Evolutionary conservation across 2,888 invertebrate species (phyloP).

Genomic region (Folsomia candida): DNA sequence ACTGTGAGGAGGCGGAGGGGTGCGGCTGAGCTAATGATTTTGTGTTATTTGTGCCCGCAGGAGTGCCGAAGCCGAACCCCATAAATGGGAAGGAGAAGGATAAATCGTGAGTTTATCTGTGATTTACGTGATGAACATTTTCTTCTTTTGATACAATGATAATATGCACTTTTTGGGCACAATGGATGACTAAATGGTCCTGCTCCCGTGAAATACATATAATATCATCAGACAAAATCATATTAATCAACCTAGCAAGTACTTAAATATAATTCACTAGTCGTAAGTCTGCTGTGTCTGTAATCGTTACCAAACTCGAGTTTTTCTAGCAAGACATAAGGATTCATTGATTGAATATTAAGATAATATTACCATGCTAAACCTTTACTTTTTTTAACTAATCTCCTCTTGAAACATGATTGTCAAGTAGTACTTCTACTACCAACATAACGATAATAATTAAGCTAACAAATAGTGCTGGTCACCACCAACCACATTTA

Average conservation of each 20-base stretch:
- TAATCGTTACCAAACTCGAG: neutral
- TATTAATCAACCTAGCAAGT: neutral
- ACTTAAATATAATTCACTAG: neutral
- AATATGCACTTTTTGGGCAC: conserved; percentile 48
- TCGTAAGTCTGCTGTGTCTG: too few species aligned
- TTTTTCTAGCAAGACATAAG: neutral
- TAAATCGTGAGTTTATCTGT: conserved; percentile 50
- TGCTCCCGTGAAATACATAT: neutral
- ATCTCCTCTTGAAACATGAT: neutral
- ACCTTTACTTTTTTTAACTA: neutral
- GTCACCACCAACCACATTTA: too few species aligned
- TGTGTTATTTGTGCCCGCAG: conserved; percentile 35
- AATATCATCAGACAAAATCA: neutral
- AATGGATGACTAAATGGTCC: conserved; percentile 18
- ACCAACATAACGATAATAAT: neutral
- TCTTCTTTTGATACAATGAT: conserved; percentile 42
- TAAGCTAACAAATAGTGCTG: neutral
- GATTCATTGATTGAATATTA: neutral
- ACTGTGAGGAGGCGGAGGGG: neutral
- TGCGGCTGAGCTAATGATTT: too few species aligned
- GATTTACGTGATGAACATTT: conserved; percentile 50
- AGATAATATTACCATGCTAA: neutral
- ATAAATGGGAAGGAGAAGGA: conserved; percentile 50
- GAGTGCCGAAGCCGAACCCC: conserved; percentile 47
- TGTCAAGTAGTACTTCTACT: neutral